These are phyloP conservation scores for Phania funesta DNA, from an alignment of 2,888 invertebrate species.

Conservation along the genomic window DNA sequence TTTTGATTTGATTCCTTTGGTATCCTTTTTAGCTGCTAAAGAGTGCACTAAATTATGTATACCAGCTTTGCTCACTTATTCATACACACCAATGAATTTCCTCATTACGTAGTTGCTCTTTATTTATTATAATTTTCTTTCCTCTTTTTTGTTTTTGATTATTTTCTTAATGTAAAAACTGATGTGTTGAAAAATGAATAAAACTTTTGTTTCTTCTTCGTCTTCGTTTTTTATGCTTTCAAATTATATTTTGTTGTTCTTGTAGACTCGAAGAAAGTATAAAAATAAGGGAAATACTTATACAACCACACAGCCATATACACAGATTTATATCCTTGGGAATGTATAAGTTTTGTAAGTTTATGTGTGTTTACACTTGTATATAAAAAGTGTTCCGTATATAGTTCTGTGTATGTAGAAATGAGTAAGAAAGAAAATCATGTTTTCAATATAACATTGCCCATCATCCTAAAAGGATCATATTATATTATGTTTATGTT, in stretches of 20 bases:
- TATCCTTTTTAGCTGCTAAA: constrained; percentile 19
- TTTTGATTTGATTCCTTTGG: too few species aligned
- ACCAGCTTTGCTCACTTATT: not conserved
- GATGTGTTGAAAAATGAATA: constrained; percentile 18
- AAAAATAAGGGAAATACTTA: not conserved
- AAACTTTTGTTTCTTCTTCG: not conserved
- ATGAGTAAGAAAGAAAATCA: not conserved
- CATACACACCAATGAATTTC: not conserved
- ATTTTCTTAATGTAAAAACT: not conserved
- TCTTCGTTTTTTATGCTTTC: not conserved
- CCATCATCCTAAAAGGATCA: constrained; percentile 23
- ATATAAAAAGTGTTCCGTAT: not conserved
- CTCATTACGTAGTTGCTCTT: not conserved
- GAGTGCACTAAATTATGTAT: not conserved
- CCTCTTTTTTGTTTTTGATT: not conserved
- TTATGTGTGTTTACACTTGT: not conserved
- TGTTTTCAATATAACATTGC: constrained; percentile 29
- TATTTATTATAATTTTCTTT: not conserved
- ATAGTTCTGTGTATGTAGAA: not conserved
- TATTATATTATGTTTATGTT: constrained; percentile 4
- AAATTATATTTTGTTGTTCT: constrained; percentile 6
- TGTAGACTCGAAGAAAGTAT: not conserved
- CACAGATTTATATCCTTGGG: constrained; percentile 26
- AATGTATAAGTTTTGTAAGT: not conserved
- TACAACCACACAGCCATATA: too few species aligned